Conservation (phyloP, 1,140 invertebrate genomes). For the Pentalonia nigronervosa region DNA sequence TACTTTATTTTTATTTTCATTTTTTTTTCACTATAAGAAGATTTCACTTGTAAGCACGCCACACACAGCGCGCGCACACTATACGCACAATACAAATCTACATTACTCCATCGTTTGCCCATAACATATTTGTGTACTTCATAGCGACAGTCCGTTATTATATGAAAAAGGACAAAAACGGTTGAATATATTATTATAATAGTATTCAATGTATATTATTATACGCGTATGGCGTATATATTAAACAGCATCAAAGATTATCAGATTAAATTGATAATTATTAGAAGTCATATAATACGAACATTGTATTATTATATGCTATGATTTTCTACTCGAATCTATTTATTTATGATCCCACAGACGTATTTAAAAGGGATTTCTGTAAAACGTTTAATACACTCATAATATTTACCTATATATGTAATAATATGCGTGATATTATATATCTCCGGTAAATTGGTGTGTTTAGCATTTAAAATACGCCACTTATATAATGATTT, state of each 20-base stretch:
- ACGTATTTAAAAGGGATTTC: not conserved
- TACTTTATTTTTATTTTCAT: not conserved
- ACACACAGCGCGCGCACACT: not conserved
- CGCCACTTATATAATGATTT: not conserved
- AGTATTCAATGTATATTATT: not conserved
- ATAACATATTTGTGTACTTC: not conserved
- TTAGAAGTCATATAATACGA: not conserved
- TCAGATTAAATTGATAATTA: not conserved
- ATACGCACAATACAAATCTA: slow-evolving; percentile 18
- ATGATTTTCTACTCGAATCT: not conserved
- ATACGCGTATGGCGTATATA: not conserved
- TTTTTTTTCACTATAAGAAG: not conserved
- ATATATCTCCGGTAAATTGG: not conserved
- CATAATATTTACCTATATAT: not conserved
- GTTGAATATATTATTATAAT: not conserved
- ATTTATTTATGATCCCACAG: not conserved
- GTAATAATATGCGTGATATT: not conserved
- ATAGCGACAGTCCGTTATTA: not conserved
- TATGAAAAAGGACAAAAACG: not conserved
- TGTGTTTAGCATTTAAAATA: not conserved
- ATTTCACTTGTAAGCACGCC: not conserved
- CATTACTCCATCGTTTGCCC: slow-evolving; percentile 25
- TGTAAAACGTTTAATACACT: not conserved
- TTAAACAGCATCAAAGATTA: not conserved
- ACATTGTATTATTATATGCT: not conserved